phyloP scores from a whole-genome alignment of 1,140 invertebrate species.

The Pseudomyrmex sp. region DNA sequence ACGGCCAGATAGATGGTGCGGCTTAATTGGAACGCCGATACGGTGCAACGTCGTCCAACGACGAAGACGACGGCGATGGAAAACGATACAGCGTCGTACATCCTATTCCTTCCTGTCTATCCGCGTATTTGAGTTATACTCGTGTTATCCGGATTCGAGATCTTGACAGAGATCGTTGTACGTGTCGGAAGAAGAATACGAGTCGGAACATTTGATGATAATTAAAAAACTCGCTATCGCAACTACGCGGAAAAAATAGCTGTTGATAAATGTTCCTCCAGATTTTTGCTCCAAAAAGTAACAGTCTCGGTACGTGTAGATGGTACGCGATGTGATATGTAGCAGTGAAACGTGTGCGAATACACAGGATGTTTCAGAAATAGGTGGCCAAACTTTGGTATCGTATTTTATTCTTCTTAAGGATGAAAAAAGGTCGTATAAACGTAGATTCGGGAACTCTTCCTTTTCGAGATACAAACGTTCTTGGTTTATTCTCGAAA shows the following conservation, averaged over 20 bases:
- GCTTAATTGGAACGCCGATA: constrained; percentile 68
- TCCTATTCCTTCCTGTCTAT: neutral
- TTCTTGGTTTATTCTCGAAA: too few relatives aligned
- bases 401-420: too few relatives aligned
- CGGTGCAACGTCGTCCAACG: constrained; percentile 3
- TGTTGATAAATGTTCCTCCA: neutral
- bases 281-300: too few relatives aligned
- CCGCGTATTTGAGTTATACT: constrained; percentile 1
- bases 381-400: too few relatives aligned
- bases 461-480: too few relatives aligned
- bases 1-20: constrained; percentile 40
- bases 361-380: too few relatives aligned
- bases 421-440: too few relatives aligned
- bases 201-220: neutral
- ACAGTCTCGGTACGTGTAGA: too few relatives aligned
- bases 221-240: neutral
- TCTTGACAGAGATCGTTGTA: constrained; percentile 7
- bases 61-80: neutral
- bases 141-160: neutral
- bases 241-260: constrained; percentile 8
- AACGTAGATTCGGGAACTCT: too few relatives aligned
- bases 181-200: constrained; percentile 21
- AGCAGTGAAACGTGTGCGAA: too few relatives aligned
- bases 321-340: too few relatives aligned
- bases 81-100: neutral